Evolutionary conservation across 64 coral and sea anemone genomes (phyloP).

Genomic region (Porites lutea): DNA sequence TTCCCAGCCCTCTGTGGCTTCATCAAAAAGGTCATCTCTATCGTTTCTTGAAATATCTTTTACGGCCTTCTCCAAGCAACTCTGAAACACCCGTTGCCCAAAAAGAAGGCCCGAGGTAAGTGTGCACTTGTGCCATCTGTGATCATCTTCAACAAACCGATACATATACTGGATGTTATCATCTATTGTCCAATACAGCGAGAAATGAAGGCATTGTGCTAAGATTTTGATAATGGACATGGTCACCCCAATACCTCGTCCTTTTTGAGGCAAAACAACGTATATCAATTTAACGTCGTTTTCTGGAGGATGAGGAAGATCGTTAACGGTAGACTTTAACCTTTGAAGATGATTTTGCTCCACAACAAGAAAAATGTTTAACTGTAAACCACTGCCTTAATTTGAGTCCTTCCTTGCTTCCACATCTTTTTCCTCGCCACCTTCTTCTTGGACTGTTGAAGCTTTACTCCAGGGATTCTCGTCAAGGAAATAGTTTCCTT

Average conservation of each 20-base stretch:
- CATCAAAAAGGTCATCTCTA: not conserved
- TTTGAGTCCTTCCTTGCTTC: not conserved
- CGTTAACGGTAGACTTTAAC: not conserved
- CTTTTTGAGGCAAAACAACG: conserved; percentile 47
- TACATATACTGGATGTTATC: conserved; percentile 62
- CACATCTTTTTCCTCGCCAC: not conserved
- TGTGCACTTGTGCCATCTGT: conserved; percentile 48
- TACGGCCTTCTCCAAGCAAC: conserved; percentile 18
- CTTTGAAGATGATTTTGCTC: conserved; percentile 14
- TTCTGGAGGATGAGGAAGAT: not conserved
- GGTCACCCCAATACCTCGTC: conserved; percentile 64
- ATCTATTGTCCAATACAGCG: conserved; percentile 66
- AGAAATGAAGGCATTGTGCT: conserved; percentile 36
- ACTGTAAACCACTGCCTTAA: not conserved
- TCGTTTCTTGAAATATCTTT: conserved; percentile 2
- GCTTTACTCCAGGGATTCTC: conserved; percentile 46
- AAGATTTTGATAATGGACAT: conserved; percentile 60
- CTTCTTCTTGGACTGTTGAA: not conserved
- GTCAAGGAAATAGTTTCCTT: conserved; percentile 57
- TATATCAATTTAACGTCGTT: conserved; percentile 42
- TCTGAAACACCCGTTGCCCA: conserved; percentile 60
- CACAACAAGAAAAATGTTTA: conserved; percentile 63
- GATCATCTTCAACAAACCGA: conserved; percentile 51
- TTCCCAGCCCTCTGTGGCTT: not conserved
- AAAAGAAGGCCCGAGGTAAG: conserved; percentile 47